phyloP scores from a whole-genome alignment of 2,797 vertebrate species.

The Chaunax sp. region DNA sequence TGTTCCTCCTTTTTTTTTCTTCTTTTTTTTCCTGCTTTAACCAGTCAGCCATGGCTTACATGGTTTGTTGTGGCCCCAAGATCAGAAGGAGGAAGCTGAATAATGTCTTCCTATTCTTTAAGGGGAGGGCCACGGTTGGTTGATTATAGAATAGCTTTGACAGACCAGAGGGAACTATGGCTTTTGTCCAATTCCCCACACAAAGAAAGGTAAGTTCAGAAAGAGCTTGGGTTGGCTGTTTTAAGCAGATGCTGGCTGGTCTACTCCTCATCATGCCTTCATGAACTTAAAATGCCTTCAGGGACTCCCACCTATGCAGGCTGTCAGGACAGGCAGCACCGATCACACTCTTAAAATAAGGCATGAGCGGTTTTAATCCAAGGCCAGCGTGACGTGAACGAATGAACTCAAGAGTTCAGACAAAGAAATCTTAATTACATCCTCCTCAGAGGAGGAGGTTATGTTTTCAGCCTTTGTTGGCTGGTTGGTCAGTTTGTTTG shows the following conservation, averaged over 20 bases:
- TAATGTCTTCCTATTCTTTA: slow-evolving; percentile 89
- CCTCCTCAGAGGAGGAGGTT: no score
- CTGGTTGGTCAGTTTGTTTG: no score
- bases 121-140: slow-evolving; percentile 84
- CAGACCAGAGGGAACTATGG: slow-evolving; percentile 84
- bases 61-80: slow-evolving; percentile 86
- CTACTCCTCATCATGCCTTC: slow-evolving; percentile 76
- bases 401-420: slow-evolving; percentile 26
- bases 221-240: slow-evolving; percentile 75
- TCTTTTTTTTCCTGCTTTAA: slow-evolving; percentile 67
- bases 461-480: no score
- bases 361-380: slow-evolving; percentile 54
- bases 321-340: slow-evolving; percentile 57
- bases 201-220: slow-evolving; percentile 78
- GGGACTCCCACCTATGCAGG: slow-evolving; percentile 69
- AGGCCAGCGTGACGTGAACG: slow-evolving; percentile 31
- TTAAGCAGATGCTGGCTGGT: slow-evolving; percentile 76
- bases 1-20: slow-evolving; percentile 66
- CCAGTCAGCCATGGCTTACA: slow-evolving; percentile 85
- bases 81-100: slow-evolving; percentile 87
- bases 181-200: slow-evolving; percentile 85
- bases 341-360: slow-evolving; percentile 51
- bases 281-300: slow-evolving; percentile 76
- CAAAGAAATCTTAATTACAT: slow-evolving; percentile 19
- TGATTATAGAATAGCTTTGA: slow-evolving; percentile 87